Base-by-base conservation (phyloP, 2,888 invertebrate species). In the Drosophila antonietae region DNA sequence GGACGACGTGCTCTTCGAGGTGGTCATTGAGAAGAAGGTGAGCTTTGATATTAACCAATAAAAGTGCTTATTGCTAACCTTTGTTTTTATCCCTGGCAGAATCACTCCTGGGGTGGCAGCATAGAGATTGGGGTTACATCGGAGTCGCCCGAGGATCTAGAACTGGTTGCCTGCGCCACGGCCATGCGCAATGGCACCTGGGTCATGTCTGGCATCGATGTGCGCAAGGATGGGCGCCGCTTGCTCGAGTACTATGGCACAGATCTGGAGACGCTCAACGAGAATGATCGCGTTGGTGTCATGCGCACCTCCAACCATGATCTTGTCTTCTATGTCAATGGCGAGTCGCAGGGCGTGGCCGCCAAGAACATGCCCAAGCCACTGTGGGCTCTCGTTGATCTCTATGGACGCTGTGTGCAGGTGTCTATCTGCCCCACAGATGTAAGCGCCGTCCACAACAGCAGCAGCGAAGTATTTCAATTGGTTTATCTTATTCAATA, bases 181-280 rank as follows among this genome's bases (percentile, higher is more conserved):
- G 96, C 96, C 88, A 95, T 96, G 91, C 95, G 95, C 77, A 95
- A 95, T 89, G 96, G 96, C 75, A 96, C 97, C 74, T 98, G 98
- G 98, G 97, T 98, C 57, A 96, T 98, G 96, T 97, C 97, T 3
- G 97, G 97, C 33, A 96, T 95, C 78, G 96, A 97, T 44, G 95
- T 98, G 60, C 94, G 97, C 31, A 96, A 96, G 90, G 97, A 98
- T 93, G 98, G 98, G 2, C 94, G 95, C 35, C 95, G 96, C 53
- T 93, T 97, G 65, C 94, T 96, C 41, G 97, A 97, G 91, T 95
- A 95, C 35, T 98, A 98, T 93, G 98, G 97, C 18, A 95, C 95
- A 52, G 97, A 98, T 93, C 93, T 98, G 71, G 97, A 97, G 87
- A 95, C 95, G 49, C 94, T 98, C 58, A 95, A 95, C 70, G 97